Base-by-base conservation (phyloP, 2,888 invertebrate genomes). In the Drosophila atroscutellata region DNA sequence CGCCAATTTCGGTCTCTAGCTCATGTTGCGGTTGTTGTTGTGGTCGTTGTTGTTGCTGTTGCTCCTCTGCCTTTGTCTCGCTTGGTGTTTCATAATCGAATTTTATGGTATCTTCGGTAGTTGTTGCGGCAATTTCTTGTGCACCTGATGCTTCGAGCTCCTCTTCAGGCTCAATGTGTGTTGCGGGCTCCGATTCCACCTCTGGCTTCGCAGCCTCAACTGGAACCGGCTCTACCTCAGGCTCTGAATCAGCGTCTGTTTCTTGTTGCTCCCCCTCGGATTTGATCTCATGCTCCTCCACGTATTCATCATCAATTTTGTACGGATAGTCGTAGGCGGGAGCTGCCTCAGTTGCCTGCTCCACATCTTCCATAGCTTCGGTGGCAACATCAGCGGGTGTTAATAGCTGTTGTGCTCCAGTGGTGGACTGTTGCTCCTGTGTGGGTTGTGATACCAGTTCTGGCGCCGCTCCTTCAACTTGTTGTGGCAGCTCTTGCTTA, bases 281-380 rank as follows among this genome's bases (percentile, higher is more conserved):
- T 68, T 78, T 75, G 36, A 74, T 63, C 20, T 81, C 77, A 59
- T 83, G 72, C 66, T 89, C 90, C 63, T 91, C 91, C 1, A 73
- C 58, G 39, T 91, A 90, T 57, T 92, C 92, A 57, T 91, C 92
- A 9, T 92, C 92, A 36, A 92, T 89, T 75, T 92, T 91, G 73
- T 92, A 92, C 5, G 92, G 92, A 88, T 92, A 92, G 54, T 92
- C 92, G 62, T 92, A 91, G 36, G 81, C 77, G 49, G 86, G 84
- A 24, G 64, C 72, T 8, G 71, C 52, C 49, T 81, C 82, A 0
- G 82, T 79, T 36, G 75, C 78, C 8, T 68, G 73, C 11, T 87
- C 89, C 11, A 51, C 55, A 30, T 37, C 67, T 11, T 61, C 72
- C 6, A 62, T 72, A 39, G 77, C 78, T 42, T 86, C 83, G n/a